These are phyloP conservation scores for Himalopsyche tibetana DNA, from an alignment of 2,888 invertebrate genomes.

Conservation along the genomic window DNA sequence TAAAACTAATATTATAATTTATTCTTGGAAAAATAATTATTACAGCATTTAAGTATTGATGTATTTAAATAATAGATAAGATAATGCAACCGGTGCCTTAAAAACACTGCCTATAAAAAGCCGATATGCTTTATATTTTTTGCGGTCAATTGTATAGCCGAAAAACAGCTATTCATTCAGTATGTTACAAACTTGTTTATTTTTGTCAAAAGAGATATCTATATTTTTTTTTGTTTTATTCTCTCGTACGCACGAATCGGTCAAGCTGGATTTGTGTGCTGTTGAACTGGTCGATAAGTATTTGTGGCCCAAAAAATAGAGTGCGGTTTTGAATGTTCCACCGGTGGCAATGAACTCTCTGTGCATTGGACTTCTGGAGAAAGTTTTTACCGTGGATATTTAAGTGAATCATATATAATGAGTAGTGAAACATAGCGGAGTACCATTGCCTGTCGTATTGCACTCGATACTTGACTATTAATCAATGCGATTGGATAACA, in stretches of 20 bases:
- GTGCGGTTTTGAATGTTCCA: constrained; percentile 20
- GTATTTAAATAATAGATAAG: background rate
- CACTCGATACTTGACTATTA: background rate
- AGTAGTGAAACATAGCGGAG: background rate
- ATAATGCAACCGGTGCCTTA: background rate
- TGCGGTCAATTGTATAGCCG: background rate
- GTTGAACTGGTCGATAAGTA: background rate
- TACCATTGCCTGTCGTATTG: constrained; percentile 2
- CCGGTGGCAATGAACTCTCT: background rate
- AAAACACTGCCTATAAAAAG: background rate
- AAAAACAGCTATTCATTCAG: background rate
- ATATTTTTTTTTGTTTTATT: background rate
- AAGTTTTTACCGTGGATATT: constrained; percentile 32
- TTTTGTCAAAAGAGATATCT: constrained; percentile 4
- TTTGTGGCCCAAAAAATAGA: constrained; percentile 2
- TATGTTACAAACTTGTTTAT: background rate
- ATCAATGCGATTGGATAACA: background rate
- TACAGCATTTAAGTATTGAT: too few species aligned
- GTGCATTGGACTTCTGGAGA: constrained; percentile 36
- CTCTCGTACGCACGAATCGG: background rate
- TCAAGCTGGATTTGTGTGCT: background rate
- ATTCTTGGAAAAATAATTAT: too few species aligned
- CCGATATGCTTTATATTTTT: background rate
- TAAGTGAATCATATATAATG: constrained; percentile 35
- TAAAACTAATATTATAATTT: too few species aligned